Percentiles rank a stretch among this genome's conserved stretches.
phyloP scores from a whole-genome alignment of 2,888 invertebrate genomes.

The Hoplodrina blanda region DNA sequence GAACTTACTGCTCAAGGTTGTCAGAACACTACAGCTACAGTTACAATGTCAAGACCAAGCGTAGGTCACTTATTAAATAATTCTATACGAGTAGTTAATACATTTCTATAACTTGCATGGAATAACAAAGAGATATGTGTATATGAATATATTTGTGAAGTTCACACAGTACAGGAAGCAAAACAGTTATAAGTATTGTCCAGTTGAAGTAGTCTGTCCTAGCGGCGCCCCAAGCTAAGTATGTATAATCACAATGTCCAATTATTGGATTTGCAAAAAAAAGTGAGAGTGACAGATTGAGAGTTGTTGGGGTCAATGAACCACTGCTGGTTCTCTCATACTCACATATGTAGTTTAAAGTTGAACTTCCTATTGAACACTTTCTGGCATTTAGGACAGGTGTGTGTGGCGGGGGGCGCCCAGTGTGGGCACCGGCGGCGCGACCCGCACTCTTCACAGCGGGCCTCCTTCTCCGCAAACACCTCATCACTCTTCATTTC shows the following conservation, averaged over 20 bases:
- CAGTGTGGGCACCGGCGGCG: slow-evolving; percentile 72
- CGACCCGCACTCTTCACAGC: slow-evolving; percentile 71
- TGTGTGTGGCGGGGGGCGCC: slow-evolving; percentile 64
- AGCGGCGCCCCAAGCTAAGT: background rate
- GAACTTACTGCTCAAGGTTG: slow-evolving; percentile 29
- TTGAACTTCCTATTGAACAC: slow-evolving; percentile 78
- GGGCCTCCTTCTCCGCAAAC: slow-evolving; percentile 22
- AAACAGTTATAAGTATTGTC: background rate
- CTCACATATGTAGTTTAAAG: slow-evolving; percentile 70
- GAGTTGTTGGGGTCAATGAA: background rate
- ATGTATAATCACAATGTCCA: too few relatives aligned
- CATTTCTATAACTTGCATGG: slow-evolving; percentile 45
- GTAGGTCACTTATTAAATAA: slow-evolving; percentile 42
- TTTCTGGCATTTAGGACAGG: slow-evolving; percentile 75
- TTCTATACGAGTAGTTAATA: slow-evolving; percentile 51
- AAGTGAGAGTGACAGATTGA: background rate
- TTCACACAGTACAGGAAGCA: slow-evolving; percentile 1
- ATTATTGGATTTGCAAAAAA: too few relatives aligned
- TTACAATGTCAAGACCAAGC: slow-evolving; percentile 50
- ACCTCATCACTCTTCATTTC: slow-evolving; percentile 31
- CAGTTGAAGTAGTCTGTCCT: background rate
- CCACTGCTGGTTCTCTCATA: background rate
- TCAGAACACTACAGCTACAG: background rate
- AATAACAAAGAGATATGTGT: slow-evolving; percentile 41
- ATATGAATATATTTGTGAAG: slow-evolving; percentile 25